Percentiles rank a stretch among this genome's conserved stretches.
phyloP scores from a whole-genome alignment of 2,888 invertebrate species.

The Germaria angustata region DNA sequence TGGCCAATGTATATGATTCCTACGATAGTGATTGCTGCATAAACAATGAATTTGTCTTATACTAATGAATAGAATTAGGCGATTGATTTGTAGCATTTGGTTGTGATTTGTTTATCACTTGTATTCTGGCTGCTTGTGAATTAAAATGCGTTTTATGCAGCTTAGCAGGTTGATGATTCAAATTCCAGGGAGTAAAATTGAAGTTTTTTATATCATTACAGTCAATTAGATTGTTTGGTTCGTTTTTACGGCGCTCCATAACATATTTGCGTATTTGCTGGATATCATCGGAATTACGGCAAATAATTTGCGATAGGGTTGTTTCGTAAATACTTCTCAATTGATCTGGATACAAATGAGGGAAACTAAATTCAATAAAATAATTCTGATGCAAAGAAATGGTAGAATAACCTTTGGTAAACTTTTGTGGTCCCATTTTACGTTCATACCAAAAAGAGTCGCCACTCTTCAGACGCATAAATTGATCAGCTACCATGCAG shows the following conservation, averaged over 20 bases:
- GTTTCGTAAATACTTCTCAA: conserved; percentile 89
- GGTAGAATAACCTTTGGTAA: conserved; percentile 83
- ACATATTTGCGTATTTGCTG: conserved; percentile 84
- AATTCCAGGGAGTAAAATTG: conserved; percentile 82
- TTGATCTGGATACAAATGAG: conserved; percentile 82
- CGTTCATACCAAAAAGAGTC: conserved; percentile 96
- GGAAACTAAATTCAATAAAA: not conserved
- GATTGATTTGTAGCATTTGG: conserved; percentile 40
- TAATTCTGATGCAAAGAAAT: not conserved
- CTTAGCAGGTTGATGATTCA: conserved; percentile 40
- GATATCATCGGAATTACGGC: conserved; percentile 87
- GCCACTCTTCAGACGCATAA: conserved; percentile 87
- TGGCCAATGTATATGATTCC: not conserved
- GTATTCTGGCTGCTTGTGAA: conserved; percentile 69
- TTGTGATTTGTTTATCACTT: conserved; percentile 66
- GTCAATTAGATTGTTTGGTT: conserved; percentile 83
- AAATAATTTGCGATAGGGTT: conserved; percentile 87
- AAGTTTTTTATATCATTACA: conserved; percentile 84
- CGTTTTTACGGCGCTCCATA: conserved; percentile 83
- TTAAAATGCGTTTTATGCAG: conserved; percentile 70
- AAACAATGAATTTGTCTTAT: not conserved
- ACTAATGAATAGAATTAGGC: conserved; percentile 9
- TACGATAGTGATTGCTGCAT: not conserved
- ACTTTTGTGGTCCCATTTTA: conserved; percentile 83
- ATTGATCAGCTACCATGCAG: conserved; percentile 92